phyloP scores from a whole-genome alignment of 2,113 vertebrate genomes.

The Axis porcinus region DNA sequence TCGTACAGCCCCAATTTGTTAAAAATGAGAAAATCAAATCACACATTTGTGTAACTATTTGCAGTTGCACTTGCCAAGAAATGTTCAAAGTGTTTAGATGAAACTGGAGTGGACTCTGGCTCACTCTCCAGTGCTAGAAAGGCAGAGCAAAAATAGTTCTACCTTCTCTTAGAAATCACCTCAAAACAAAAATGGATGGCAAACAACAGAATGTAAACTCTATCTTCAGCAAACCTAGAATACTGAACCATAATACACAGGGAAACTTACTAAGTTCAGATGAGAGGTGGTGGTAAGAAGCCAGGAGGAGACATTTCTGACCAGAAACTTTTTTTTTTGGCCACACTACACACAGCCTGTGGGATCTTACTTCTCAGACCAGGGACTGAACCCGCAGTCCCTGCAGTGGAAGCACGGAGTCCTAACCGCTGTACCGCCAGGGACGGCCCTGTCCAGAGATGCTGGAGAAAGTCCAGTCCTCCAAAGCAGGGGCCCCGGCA shows the following conservation, averaged over 20 bases:
- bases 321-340: neutral
- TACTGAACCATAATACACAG: neutral
- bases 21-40: slow-evolving; percentile 30
- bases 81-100: neutral
- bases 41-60: neutral
- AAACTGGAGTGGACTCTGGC: neutral
- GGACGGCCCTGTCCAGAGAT: neutral
- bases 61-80: slow-evolving; percentile 36
- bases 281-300: neutral
- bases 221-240: neutral
- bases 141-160: neutral
- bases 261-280: neutral
- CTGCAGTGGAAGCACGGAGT: neutral
- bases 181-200: neutral
- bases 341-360: neutral
- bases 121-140: neutral
- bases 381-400: neutral
- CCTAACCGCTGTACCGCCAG: neutral
- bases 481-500: neutral
- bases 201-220: neutral
- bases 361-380: neutral
- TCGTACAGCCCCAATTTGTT: slow-evolving; percentile 16
- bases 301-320: neutral
- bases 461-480: neutral
- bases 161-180: neutral